A percentile compares a stretch with the other conserved stretches of the same genome.
These are phyloP conservation scores for Caenorhabditis macrosperma DNA, from an alignment of 2,888 invertebrate genomes.

Conservation along the genomic window DNA sequence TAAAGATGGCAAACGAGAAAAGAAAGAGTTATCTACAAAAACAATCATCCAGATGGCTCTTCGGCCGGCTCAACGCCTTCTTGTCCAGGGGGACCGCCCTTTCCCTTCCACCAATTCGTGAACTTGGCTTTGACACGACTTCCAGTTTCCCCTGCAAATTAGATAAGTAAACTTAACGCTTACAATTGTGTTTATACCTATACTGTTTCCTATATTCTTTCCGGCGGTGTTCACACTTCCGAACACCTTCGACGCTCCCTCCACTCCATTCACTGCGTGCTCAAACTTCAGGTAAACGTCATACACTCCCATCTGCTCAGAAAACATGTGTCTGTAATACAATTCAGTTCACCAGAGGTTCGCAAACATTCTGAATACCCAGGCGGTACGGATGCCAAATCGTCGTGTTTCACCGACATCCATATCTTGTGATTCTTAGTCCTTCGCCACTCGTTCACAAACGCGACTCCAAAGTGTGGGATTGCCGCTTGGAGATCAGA, in stretches of 20 bases:
- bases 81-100: not conserved
- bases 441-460: slow-evolving; percentile 89
- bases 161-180: too few relatives aligned
- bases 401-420: slow-evolving; percentile 81
- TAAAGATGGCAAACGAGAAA: not conserved
- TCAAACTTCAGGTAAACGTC: slow-evolving; percentile 86
- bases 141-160: slow-evolving; percentile 65
- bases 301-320: slow-evolving; percentile 92
- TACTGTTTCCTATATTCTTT: slow-evolving; percentile 67
- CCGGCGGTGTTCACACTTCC: slow-evolving; percentile 72
- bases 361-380: slow-evolving; percentile 41
- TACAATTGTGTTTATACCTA: slow-evolving; percentile 13
- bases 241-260: slow-evolving; percentile 72
- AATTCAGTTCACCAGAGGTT: not conserved
- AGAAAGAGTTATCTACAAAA: not conserved
- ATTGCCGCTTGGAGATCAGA: slow-evolving; percentile 60
- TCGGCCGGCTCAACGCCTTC: slow-evolving; percentile 52
- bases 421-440: slow-evolving; percentile 92
- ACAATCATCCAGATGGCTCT: slow-evolving; percentile 16
- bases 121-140: slow-evolving; percentile 70
- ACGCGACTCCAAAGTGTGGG: slow-evolving; percentile 88
- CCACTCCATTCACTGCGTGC: slow-evolving; percentile 71
- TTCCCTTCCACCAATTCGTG: slow-evolving; percentile 71
- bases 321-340: slow-evolving; percentile 88
- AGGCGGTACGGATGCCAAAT: slow-evolving; percentile 60